Evolutionary conservation across 2,797 vertebrate species (phyloP).

Genomic region (Enteromius afrohamiltoni): DNA sequence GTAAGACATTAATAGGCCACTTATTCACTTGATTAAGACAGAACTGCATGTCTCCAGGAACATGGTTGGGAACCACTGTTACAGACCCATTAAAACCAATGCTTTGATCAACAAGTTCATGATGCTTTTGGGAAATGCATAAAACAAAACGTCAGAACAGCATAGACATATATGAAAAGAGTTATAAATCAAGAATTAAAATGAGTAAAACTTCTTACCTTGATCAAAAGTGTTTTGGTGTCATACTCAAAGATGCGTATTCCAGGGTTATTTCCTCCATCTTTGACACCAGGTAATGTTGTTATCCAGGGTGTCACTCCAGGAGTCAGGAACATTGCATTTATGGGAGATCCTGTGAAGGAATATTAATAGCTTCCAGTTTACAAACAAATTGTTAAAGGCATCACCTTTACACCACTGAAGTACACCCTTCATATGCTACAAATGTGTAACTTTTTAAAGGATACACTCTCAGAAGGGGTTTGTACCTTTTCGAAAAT

Average conservation of each 20-base stretch:
- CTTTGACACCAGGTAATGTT: constrained; percentile 86
- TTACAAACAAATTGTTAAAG: neutral
- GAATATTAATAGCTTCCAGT: neutral
- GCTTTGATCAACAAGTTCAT: no score
- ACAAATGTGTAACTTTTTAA: no score
- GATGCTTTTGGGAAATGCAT: no score
- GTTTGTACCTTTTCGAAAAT: neutral
- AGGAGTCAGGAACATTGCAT: constrained; percentile 89
- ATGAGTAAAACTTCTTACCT: constrained; percentile 75
- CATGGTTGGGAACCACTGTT: no score
- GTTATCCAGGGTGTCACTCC: constrained; percentile 95
- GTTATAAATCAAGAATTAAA: neutral
- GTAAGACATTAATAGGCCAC: neutral
- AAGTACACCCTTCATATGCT: no score
- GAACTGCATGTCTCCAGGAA: no score
- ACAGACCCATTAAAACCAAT: no score
- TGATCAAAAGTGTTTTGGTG: constrained; percentile 80
- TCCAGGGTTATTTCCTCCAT: constrained; percentile 95
- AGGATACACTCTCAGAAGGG: no score
- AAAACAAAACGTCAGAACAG: neutral
- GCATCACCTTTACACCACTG: neutral
- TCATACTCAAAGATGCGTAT: constrained; percentile 90
- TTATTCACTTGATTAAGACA: neutral
- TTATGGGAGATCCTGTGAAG: constrained; percentile 81
- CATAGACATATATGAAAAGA: neutral